These are phyloP conservation scores for Drosophila cyrtoloma DNA, from an alignment of 2,888 invertebrate genomes.

Conservation along the genomic window DNA sequence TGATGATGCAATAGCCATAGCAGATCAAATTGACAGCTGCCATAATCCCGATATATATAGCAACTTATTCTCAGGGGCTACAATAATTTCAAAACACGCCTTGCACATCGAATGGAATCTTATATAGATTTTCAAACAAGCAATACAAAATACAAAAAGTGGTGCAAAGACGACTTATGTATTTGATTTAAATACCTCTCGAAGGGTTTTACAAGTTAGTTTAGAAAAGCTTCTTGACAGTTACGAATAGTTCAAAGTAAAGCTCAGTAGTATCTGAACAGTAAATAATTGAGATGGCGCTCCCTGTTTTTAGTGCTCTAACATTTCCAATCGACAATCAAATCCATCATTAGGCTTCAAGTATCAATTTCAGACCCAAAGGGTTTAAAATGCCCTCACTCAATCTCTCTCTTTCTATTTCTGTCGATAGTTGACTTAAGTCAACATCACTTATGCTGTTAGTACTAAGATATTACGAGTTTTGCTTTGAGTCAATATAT, in stretches of 20 bases:
- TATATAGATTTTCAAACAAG: background rate
- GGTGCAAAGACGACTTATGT: too few species aligned
- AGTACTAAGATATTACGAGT: slow-evolving; percentile 24
- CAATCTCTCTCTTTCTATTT: background rate
- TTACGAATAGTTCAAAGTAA: background rate
- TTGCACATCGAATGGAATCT: background rate
- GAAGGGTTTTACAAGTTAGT: background rate
- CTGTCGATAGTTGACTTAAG: slow-evolving; percentile 15
- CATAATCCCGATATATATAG: background rate
- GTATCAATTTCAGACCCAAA: slow-evolving; percentile 26
- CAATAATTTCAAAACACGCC: background rate
- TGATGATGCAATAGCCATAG: background rate
- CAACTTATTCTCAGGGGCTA: background rate
- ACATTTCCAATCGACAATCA: slow-evolving; percentile 31
- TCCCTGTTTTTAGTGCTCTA: slow-evolving; percentile 32
- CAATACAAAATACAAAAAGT: background rate
- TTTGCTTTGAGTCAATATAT: slow-evolving; percentile 42
- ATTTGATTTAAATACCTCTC: background rate
- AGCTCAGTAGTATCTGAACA: background rate
- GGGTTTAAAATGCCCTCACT: background rate
- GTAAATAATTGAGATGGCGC: background rate
- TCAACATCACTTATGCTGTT: slow-evolving; percentile 50
- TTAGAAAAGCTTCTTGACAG: background rate
- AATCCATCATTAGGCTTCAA: slow-evolving; percentile 52
- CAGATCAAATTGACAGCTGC: background rate